Evolutionary conservation across 2,113 vertebrate species (phyloP).

Genomic region (Trichomycterus rosablanca): DNA sequence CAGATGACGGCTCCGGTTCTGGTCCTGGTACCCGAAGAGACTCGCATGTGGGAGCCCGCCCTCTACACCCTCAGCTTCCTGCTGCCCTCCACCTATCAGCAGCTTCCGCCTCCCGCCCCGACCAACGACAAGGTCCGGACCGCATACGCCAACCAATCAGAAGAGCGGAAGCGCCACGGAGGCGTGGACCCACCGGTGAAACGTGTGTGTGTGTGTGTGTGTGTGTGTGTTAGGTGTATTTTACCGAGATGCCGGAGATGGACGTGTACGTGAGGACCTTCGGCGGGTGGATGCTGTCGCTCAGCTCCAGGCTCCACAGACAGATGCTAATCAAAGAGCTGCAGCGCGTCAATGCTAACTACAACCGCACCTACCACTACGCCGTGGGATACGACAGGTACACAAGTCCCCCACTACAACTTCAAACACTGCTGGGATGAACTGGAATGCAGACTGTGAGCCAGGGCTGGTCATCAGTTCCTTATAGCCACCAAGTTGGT

Average conservation of each 20-base stretch:
- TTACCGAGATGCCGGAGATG: conserved; percentile 70
- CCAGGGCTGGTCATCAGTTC: no score
- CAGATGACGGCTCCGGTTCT: conserved; percentile 72
- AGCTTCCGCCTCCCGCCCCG: conserved; percentile 60
- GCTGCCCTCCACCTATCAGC: conserved; percentile 64
- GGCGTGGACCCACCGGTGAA: neutral
- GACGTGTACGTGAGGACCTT: conserved; percentile 69
- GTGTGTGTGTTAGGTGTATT: conserved; percentile 60
- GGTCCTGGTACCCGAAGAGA: conserved; percentile 67
- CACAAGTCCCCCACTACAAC: conserved; percentile 10
- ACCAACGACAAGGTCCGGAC: conserved; percentile 66
- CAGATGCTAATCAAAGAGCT: conserved; percentile 67
- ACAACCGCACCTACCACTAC: conserved; percentile 66
- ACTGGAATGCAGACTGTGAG: no score
- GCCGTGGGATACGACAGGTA: conserved; percentile 71
- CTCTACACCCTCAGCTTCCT: conserved; percentile 70
- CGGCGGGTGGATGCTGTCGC: conserved; percentile 73
- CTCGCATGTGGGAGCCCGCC: conserved; percentile 66
- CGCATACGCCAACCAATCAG: conserved; percentile 56
- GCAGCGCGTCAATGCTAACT: conserved; percentile 51
- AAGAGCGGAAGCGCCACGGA: conserved; percentile 31
- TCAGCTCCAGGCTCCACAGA: conserved; percentile 66
- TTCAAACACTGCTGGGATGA: no score
- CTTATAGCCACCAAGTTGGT: no score
- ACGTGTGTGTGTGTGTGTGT: neutral